Conservation (phyloP, 2,888 invertebrate species). For the Apotomis betuletana region DNA sequence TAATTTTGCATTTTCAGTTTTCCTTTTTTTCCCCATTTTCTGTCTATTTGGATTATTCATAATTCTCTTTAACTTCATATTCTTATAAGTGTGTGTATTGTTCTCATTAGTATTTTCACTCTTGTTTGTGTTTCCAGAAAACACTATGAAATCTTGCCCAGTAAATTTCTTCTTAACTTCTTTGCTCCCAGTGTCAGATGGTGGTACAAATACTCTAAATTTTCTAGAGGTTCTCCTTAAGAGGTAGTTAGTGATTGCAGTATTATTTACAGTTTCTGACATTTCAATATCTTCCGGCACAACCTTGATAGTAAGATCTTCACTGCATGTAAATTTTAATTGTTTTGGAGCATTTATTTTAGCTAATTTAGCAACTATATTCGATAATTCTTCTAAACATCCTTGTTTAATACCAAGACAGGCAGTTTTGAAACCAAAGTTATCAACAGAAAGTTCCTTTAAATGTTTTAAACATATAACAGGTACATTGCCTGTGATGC, state of each 20-base stretch:
- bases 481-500: conserved; percentile 60
- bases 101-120: conserved; percentile 48
- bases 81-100: conserved; percentile 55
- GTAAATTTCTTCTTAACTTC: conserved; percentile 53
- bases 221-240: conserved; percentile 68
- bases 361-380: conserved; percentile 54
- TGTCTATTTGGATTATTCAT: conserved; percentile 71
- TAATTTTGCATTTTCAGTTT: conserved; percentile 47
- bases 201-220: conserved; percentile 66
- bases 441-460: conserved; percentile 53
- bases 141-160: conserved; percentile 69
- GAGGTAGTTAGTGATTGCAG: conserved; percentile 52
- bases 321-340: conserved; percentile 46
- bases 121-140: conserved; percentile 51
- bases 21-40: conserved; percentile 59
- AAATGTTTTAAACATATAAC: conserved; percentile 69
- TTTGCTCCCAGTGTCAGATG: conserved; percentile 47
- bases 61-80: conserved; percentile 73
- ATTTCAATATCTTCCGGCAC: conserved; percentile 41
- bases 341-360: conserved; percentile 38
- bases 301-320: conserved; percentile 33
- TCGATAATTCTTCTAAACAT: conserved; percentile 53
- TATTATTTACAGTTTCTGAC: conserved; percentile 40
- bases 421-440: conserved; percentile 74
- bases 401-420: conserved; percentile 68